Percentiles rank a stretch among this genome's conserved stretches.
These are phyloP conservation scores for Pomacea canaliculata DNA, from an alignment of 2,888 invertebrate genomes.

Conservation along the genomic window DNA sequence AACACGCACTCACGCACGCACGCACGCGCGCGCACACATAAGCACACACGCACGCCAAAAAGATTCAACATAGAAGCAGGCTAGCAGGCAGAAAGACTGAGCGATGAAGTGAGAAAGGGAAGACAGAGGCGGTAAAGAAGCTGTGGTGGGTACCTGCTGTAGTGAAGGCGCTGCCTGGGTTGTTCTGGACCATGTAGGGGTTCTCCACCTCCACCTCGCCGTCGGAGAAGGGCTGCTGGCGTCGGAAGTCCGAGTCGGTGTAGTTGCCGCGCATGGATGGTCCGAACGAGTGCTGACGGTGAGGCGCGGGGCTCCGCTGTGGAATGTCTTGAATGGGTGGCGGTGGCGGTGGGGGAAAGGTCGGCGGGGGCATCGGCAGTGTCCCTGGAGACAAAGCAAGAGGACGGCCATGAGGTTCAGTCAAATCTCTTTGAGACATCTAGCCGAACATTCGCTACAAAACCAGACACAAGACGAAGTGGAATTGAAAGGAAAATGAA, in stretches of 20 bases:
- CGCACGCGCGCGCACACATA: no score
- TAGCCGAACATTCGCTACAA: no score
- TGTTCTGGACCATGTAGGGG: slow-evolving; percentile 60
- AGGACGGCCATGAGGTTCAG: no score
- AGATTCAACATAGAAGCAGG: no score
- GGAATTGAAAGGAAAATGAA: no score
- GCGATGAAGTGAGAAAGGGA: no score
- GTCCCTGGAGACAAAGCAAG: slow-evolving; percentile 46
- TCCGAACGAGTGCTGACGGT: slow-evolving; percentile 56
- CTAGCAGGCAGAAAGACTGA: no score
- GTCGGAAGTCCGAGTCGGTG: slow-evolving; percentile 53
- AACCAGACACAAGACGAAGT: no score
- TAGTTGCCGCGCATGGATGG: slow-evolving; percentile 60
- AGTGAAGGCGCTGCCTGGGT: slow-evolving; percentile 31
- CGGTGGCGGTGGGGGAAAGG: slow-evolving; percentile 59
- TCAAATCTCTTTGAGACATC: no score
- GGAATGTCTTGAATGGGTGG: slow-evolving; percentile 66
- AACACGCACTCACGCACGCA: no score
- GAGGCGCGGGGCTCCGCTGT: slow-evolving; percentile 54
- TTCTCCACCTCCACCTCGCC: slow-evolving; percentile 58
- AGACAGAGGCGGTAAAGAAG: no score
- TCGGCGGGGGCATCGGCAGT: slow-evolving; percentile 57
- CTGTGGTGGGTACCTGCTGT: slow-evolving; percentile 21
- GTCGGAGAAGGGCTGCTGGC: slow-evolving; percentile 48
- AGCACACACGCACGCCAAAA: no score